Evolutionary conservation across 2,113 vertebrate genomes (phyloP).

Genomic region (Eclectus roratus): DNA sequence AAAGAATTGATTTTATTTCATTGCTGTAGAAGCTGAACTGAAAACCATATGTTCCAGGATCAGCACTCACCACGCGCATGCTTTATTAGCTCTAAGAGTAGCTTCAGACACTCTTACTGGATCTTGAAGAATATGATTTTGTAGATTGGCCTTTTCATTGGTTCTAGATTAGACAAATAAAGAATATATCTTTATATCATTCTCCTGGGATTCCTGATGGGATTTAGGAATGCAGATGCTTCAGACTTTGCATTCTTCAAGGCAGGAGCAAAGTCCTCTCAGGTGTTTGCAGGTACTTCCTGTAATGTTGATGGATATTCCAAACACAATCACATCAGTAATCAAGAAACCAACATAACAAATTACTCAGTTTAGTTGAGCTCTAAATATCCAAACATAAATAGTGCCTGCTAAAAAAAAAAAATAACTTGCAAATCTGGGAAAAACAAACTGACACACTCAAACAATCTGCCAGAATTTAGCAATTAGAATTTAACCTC

Average conservation of each 20-base stretch:
- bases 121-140: background rate
- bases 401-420: background rate
- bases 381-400: background rate
- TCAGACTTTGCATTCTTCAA: background rate
- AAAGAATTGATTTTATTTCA: constrained; percentile 52
- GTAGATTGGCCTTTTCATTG: background rate
- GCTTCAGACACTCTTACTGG: background rate
- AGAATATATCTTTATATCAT: background rate
- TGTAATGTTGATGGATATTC: background rate
- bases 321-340: background rate
- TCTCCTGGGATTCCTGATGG: background rate
- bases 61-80: background rate
- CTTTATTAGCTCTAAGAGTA: background rate
- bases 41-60: background rate
- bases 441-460: background rate
- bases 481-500: background rate
- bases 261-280: background rate
- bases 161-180: background rate
- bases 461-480: background rate
- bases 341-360: background rate
- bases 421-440: background rate
- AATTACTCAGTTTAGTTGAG: background rate
- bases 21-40: background rate
- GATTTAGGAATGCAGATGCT: background rate
- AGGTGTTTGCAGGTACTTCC: background rate